Evolutionary conservation across 2,888 invertebrate genomes (phyloP).

Genomic region (Anorthoa munda): DNA sequence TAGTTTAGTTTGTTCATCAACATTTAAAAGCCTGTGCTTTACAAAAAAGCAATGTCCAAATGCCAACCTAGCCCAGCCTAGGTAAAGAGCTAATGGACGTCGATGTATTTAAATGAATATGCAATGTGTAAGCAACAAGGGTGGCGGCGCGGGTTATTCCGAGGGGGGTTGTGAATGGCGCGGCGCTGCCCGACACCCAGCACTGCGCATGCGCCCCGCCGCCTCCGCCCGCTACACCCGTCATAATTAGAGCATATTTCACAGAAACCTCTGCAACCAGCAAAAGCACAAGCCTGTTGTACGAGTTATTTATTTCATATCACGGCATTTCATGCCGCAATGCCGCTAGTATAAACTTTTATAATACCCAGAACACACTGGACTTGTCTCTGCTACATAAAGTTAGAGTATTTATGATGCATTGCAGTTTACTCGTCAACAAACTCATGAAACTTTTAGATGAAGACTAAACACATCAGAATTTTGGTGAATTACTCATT

Average conservation of each 20-base stretch:
- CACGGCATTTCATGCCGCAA: slow-evolving; percentile 72
- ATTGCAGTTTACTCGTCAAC: slow-evolving; percentile 44
- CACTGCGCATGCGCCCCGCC: slow-evolving; percentile 72
- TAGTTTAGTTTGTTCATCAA: neutral
- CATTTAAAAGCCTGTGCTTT: slow-evolving; percentile 21
- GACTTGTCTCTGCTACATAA: slow-evolving; percentile 48
- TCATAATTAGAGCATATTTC: slow-evolving; percentile 77
- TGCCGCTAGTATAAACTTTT: slow-evolving; percentile 65
- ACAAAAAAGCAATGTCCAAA: slow-evolving; percentile 39
- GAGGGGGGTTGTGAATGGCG: slow-evolving; percentile 76
- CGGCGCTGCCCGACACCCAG: slow-evolving; percentile 49
- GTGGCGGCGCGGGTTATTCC: slow-evolving; percentile 61
- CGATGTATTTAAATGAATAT: slow-evolving; percentile 75
- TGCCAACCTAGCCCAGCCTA: slow-evolving; percentile 30
- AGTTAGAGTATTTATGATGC: slow-evolving; percentile 46
- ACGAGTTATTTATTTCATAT: slow-evolving; percentile 70
- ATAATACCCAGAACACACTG: slow-evolving; percentile 30
- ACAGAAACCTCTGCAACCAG: slow-evolving; percentile 70
- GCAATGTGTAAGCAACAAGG: slow-evolving; percentile 71
- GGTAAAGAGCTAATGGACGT: slow-evolving; percentile 68
- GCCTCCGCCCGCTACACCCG: slow-evolving; percentile 61
- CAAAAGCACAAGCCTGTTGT: slow-evolving; percentile 63
- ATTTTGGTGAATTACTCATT: slow-evolving; percentile 44
- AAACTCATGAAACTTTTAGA: slow-evolving; percentile 25
- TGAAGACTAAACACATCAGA: slow-evolving; percentile 29